Percentiles rank a stretch among this genome's conserved stretches.
Conservation (phyloP, 2,113 vertebrate genomes). For the Erpornis zantholeuca region DNA sequence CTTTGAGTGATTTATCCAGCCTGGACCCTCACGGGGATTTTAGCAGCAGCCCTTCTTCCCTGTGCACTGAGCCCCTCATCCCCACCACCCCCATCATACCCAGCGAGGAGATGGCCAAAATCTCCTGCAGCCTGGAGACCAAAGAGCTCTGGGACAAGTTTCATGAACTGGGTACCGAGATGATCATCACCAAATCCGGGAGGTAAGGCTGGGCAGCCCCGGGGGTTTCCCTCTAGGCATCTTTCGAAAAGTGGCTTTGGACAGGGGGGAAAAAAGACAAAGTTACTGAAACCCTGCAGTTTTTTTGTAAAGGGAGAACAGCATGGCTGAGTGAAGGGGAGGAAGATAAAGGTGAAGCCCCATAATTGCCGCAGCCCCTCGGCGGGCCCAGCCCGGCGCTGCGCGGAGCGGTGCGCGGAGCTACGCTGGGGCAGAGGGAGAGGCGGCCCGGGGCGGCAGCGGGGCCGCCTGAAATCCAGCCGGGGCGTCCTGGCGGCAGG, state of each 20-base stretch:
- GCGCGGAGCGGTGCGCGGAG: background rate
- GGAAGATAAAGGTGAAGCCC: background rate
- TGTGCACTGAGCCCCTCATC: conserved; percentile 94
- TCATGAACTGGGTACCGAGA: conserved; percentile 96
- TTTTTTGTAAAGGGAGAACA: background rate
- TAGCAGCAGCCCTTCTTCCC: conserved; percentile 73
- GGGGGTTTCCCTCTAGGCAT: rapidly evolving
- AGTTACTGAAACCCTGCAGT: rapidly evolving
- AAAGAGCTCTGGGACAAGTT: conserved; percentile 99
- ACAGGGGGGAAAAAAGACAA: rapidly evolving
- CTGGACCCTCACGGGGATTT: conserved; percentile 86
- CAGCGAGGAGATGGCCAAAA: conserved; percentile 97
- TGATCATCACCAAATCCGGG: conserved; percentile 99
- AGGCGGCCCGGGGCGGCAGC: background rate
- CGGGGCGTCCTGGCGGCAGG: too few relatives aligned
- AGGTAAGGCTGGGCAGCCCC: conserved; percentile 73
- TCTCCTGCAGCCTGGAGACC: conserved; percentile 94
- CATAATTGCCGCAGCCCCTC: background rate
- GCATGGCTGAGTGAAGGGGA: too few relatives aligned
- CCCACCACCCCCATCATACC: conserved; percentile 89
- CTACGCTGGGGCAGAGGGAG: background rate
- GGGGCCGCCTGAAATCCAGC: background rate
- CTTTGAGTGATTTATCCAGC: conserved; percentile 82
- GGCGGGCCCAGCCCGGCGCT: background rate
- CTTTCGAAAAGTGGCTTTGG: background rate